Conservation (phyloP, 92 coral and sea anemone genomes). For the Ricordea florida region DNA sequence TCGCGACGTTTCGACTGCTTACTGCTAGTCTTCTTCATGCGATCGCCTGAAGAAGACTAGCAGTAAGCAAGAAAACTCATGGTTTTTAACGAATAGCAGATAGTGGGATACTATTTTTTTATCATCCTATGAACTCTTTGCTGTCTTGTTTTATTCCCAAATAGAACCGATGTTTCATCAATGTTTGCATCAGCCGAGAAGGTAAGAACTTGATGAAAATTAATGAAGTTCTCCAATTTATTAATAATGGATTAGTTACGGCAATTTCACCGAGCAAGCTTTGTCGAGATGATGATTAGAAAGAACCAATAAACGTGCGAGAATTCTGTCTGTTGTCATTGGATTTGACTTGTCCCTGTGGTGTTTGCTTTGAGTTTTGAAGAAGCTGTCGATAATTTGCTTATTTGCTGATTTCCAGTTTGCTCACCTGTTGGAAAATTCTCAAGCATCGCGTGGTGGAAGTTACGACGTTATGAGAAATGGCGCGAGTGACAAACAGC, state of each 20-base stretch:
- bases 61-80: no score
- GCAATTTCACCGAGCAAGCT: no score
- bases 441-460: constrained; percentile 80
- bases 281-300: no score
- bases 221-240: no score
- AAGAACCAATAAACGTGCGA: no score
- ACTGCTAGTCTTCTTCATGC: no score
- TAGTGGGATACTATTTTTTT: no score
- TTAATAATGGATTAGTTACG: no score
- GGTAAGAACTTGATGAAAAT: constrained; percentile 35
- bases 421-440: constrained; percentile 91
- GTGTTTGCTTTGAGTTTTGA: neutral
- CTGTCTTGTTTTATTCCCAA: neutral
- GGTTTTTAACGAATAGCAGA: no score
- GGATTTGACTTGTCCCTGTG: neutral
- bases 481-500: constrained; percentile 86
- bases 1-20: no score
- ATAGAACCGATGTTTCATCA: constrained; percentile 72
- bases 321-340: neutral
- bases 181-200: constrained; percentile 98
- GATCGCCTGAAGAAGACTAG: no score
- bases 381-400: neutral
- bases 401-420: constrained; percentile 50
- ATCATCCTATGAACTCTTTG: neutral
- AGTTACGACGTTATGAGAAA: constrained; percentile 70